Percentiles rank a stretch among this genome's conserved stretches.
Evolutionary conservation across 2,113 vertebrate genomes (phyloP).

Genomic region (Lichenostomus cassidix): DNA sequence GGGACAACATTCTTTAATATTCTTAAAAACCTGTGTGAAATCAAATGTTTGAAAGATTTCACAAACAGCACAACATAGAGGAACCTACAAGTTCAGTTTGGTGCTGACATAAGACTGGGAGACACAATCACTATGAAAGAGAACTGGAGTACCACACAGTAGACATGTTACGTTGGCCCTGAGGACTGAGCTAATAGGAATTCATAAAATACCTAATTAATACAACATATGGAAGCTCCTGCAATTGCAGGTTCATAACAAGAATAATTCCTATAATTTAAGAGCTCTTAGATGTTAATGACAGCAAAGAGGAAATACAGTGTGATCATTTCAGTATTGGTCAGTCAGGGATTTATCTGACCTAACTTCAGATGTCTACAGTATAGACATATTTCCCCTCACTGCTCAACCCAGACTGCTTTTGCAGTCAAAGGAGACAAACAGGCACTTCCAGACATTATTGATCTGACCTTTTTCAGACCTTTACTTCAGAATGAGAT

Average conservation of each 20-base stretch:
- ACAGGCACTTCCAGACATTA: constrained; percentile 11
- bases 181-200: neutral
- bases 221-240: neutral
- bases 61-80: neutral
- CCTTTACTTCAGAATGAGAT: neutral
- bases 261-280: neutral
- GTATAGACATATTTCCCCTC: neutral
- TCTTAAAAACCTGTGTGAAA: neutral
- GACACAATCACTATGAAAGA: neutral
- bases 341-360: neutral
- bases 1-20: neutral
- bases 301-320: neutral
- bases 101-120: neutral
- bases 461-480: constrained; percentile 37
- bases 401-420: neutral
- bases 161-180: neutral
- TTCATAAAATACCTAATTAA: neutral
- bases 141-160: neutral
- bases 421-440: constrained; percentile 9
- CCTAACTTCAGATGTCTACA: neutral
- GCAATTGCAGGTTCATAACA: neutral
- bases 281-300: neutral
- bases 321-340: neutral
- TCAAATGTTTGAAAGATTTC: neutral
- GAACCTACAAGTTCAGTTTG: neutral